phyloP scores from a whole-genome alignment of 2,888 invertebrate species.

The Stratiomys singularior region DNA sequence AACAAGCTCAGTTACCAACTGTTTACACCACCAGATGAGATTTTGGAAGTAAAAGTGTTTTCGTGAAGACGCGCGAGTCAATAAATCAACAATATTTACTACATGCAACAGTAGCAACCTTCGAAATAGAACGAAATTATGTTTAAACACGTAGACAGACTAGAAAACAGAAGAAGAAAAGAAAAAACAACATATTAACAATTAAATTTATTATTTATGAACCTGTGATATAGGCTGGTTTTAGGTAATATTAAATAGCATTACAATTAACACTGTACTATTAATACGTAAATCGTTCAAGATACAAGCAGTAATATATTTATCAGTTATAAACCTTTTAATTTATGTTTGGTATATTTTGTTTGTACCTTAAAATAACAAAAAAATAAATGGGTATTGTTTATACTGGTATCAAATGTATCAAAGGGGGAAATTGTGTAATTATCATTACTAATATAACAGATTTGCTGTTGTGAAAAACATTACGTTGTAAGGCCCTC shows the following conservation, averaged over 20 bases:
- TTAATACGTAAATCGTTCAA: background rate
- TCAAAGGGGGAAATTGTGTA: conserved; percentile 7
- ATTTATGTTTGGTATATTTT: background rate
- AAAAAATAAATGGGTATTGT: background rate
- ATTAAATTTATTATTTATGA: conserved; percentile 41
- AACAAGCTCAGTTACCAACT: too few relatives aligned
- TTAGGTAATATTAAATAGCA: conserved; percentile 8
- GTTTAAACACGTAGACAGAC: background rate
- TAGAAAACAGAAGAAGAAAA: too few relatives aligned
- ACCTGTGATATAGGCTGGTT: conserved; percentile 45
- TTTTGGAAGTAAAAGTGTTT: too few relatives aligned
- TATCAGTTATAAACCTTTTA: too few relatives aligned
- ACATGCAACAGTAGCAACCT: too few relatives aligned
- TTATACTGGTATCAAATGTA: background rate
- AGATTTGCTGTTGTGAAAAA: background rate
- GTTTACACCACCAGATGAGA: too few relatives aligned
- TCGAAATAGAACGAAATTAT: background rate
- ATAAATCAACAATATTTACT: too few relatives aligned
- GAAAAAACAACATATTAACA: background rate
- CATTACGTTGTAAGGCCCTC: conserved; percentile 14
- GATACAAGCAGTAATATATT: background rate
- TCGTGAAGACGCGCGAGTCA: too few relatives aligned
- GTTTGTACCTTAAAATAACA: conserved; percentile 4
- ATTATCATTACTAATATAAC: background rate
- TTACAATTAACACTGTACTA: conserved; percentile 17